phyloP scores from a whole-genome alignment of 2,888 invertebrate genomes.

The Aromia moschata region DNA sequence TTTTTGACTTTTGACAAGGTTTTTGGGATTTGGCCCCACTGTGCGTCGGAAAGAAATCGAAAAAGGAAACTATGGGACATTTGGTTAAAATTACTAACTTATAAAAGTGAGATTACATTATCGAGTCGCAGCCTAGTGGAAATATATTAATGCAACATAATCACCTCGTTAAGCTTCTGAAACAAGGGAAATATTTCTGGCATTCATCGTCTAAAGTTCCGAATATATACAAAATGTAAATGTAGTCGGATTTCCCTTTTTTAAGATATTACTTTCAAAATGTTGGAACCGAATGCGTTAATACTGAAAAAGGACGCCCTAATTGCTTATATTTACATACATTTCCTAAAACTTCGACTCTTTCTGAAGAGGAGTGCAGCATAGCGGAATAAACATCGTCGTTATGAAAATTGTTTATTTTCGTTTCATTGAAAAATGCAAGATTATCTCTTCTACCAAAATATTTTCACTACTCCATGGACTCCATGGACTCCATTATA shows the following conservation, averaged over 20 bases:
- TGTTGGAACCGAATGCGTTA: conserved; percentile 7
- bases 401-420: not conserved
- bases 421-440: too few species aligned
- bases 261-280: not conserved
- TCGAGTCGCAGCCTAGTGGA: not conserved
- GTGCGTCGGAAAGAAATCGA: too few species aligned
- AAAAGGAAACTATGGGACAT: too few species aligned
- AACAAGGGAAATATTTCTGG: not conserved
- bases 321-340: conserved; percentile 15
- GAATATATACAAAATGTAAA: not conserved
- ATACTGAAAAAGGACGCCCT: conserved; percentile 3
- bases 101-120: too few species aligned
- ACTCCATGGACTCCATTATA: too few species aligned
- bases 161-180: not conserved
- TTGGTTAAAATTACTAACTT: too few species aligned
- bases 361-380: not conserved
- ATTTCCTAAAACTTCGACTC: conserved; percentile 1
- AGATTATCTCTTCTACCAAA: too few species aligned
- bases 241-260: not conserved
- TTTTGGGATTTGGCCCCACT: too few species aligned
- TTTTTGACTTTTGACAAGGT: too few species aligned
- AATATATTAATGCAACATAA: not conserved
- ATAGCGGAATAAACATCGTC: not conserved
- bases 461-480: too few species aligned
- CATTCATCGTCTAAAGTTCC: not conserved